phyloP scores from a whole-genome alignment of 2,888 invertebrate species.

The Myopa tessellatipennis region DNA sequence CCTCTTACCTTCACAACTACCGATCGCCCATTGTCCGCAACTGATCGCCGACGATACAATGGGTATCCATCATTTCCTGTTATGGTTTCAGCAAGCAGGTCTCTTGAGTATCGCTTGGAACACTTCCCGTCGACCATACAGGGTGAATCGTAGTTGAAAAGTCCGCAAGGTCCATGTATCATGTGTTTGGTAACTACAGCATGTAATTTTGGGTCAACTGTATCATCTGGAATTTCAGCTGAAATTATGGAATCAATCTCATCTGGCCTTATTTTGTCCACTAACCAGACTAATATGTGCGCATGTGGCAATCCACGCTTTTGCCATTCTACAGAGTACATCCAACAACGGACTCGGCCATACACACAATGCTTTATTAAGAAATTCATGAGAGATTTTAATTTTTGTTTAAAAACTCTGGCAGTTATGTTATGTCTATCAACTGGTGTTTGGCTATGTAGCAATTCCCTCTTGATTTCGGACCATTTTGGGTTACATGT shows the following conservation, averaged over 20 bases:
- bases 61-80: not conserved
- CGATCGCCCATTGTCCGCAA: conserved; percentile 33
- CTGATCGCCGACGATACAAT: conserved; percentile 26
- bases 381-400: conserved; percentile 37
- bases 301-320: too few relatives aligned
- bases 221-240: too few relatives aligned
- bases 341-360: conserved; percentile 46
- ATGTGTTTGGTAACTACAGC: not conserved
- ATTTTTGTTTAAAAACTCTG: conserved; percentile 31
- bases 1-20: not conserved
- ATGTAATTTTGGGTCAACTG: conserved; percentile 39
- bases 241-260: too few relatives aligned
- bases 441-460: conserved; percentile 17
- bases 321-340: too few relatives aligned
- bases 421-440: conserved; percentile 35
- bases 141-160: not conserved
- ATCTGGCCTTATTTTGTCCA: too few relatives aligned
- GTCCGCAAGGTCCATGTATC: not conserved
- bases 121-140: too few relatives aligned
- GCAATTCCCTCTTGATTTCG: conserved; percentile 13
- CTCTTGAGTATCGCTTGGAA: too few relatives aligned
- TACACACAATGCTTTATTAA: conserved; percentile 40
- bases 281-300: too few relatives aligned
- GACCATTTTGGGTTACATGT: conserved; percentile 34
- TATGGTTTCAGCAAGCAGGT: not conserved